Base-by-base conservation (phyloP, 2,797 vertebrate species). In the Microctenopoma lineatum region DNA sequence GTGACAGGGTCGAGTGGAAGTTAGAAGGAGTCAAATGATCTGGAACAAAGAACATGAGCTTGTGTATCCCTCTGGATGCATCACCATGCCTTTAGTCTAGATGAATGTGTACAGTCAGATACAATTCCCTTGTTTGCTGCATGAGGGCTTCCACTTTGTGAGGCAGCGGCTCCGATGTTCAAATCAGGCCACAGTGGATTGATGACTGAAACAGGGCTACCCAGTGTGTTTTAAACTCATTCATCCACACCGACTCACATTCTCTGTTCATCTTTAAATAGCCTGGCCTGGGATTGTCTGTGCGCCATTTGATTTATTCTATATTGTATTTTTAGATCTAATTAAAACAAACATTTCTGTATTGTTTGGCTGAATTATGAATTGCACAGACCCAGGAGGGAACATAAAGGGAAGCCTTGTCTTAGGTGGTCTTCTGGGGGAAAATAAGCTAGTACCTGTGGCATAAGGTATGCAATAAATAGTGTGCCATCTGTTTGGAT, bases 401-500 rank as follows among this genome's bases (percentile, higher is more conserved):
- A 34, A 83, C 70, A 84, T 60, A 72, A 85, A 85, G 80, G 69
- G 66, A 83, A 84, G 76, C 62, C 70, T 80, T 82, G 75, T 88
- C 84, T 84, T 75, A 55, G 68, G 46, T 68, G 74, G 64, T 84
- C 83, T 74, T 73, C 39, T 65, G 79, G 77, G 81, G 58, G 34
- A 26, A 36, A 26, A 9, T 29, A 41, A 54, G 36, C 45, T 38
- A 59, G 75, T 84, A 90, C 90, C 88, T 92, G 89, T 91, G 90
- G 87, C 88, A 87, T 87, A 84, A 85, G 83, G 85, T 88, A 83
- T 73, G 84, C 84, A 87, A 89, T 87, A 92, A 92, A 92, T 89
- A 89, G 61, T 14, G 59, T 76, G 75, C 92, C 90, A 93, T 93
- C 92, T 92, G 93, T 87, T 90, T 89, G 83, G 83, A 87, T 83